phyloP scores from a whole-genome alignment of 2,113 vertebrate genomes.

The Leucosticte australis region DNA sequence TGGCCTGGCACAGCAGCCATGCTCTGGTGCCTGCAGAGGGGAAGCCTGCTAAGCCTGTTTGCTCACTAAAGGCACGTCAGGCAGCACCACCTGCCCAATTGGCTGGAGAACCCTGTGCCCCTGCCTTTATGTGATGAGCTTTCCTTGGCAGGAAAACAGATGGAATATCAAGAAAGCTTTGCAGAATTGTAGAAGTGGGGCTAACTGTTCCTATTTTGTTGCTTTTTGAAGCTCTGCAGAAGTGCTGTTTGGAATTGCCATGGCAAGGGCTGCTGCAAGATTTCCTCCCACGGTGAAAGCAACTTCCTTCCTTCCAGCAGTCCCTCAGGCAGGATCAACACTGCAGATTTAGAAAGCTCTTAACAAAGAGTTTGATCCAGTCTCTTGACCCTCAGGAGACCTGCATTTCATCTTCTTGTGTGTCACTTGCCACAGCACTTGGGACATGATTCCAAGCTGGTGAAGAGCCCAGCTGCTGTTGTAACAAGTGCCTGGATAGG shows the following conservation, averaged over 20 bases:
- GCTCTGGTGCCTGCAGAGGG: not conserved
- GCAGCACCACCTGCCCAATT: not conserved
- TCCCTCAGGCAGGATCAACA: not conserved
- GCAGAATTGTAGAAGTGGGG: not conserved
- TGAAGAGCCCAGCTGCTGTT: not conserved
- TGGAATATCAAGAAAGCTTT: not conserved
- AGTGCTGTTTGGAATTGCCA: not conserved
- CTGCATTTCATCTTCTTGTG: not conserved
- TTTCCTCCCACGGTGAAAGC: not conserved
- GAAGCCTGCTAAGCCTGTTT: not conserved
- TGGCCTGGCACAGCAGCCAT: not conserved
- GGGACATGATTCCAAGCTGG: not conserved
- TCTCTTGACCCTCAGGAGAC: not conserved
- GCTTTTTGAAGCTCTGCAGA: not conserved
- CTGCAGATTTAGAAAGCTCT: not conserved
- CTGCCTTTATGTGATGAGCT: not conserved
- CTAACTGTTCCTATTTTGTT: not conserved
- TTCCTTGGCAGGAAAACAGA: not conserved
- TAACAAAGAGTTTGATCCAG: not conserved
- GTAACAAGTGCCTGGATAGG: not conserved
- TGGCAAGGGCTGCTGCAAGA: not conserved
- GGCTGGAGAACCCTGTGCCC: not conserved
- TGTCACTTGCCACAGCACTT: not conserved
- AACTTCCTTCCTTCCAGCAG: not conserved
- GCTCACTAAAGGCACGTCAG: not conserved